These are phyloP conservation scores for Jaculus jaculus DNA, from an alignment of 2,113 vertebrate species.

Conservation along the genomic window DNA sequence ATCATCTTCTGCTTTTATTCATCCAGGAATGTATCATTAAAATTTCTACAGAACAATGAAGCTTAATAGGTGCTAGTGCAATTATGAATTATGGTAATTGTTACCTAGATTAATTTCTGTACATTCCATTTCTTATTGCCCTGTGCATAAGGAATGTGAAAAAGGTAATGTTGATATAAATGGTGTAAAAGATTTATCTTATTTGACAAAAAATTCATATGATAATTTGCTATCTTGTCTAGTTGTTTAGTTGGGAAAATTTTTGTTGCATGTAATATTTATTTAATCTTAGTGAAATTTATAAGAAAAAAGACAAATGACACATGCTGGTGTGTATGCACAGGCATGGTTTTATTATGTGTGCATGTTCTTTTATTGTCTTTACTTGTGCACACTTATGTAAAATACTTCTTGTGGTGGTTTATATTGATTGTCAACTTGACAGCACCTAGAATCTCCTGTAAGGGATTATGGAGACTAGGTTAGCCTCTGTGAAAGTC, in stretches of 20 bases:
- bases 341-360: background rate
- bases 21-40: conserved; percentile 87
- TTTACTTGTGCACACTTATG: background rate
- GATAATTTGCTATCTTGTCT: conserved; percentile 47
- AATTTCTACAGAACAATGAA: conserved; percentile 87
- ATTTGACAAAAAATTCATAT: conserved; percentile 58
- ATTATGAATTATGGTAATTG: conserved; percentile 88
- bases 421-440: too few species aligned
- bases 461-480: too few species aligned
- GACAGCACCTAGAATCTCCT: too few species aligned
- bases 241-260: conserved; percentile 40
- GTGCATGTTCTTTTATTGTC: background rate
- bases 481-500: too few species aligned
- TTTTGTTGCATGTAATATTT: background rate
- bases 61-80: conserved; percentile 88
- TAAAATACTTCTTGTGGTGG: background rate
- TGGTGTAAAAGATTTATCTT: conserved; percentile 66
- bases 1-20: conserved; percentile 87
- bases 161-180: conserved; percentile 80
- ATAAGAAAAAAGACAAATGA: background rate
- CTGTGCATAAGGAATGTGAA: conserved; percentile 77
- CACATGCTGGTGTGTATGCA: background rate
- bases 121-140: conserved; percentile 80
- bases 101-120: conserved; percentile 88
- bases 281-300: background rate